phyloP scores from a whole-genome alignment of 2,797 vertebrate genomes.

The Manis crassicaudata region DNA sequence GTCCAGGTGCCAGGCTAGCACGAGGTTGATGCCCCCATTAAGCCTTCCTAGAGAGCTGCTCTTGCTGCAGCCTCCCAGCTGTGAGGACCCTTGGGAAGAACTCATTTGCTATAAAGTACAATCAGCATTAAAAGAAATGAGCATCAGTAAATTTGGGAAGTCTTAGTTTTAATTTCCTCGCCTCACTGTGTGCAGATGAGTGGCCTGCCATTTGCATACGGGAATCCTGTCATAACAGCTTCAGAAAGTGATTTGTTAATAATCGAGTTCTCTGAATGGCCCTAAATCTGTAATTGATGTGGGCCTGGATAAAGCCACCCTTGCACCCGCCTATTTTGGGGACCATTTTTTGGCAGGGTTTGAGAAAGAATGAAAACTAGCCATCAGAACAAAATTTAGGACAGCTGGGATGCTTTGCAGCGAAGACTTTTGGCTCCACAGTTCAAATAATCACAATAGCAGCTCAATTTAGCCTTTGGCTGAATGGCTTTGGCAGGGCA shows the following conservation, averaged over 20 bases:
- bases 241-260: conserved; percentile 88
- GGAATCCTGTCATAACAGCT: conserved; percentile 86
- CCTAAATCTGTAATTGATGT: conserved; percentile 87
- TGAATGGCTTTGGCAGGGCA: conserved; percentile 89
- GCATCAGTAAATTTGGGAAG: conserved; percentile 81
- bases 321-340: conserved; percentile 84
- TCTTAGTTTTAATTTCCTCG: conserved; percentile 83
- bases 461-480: conserved; percentile 90
- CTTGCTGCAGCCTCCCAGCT: neutral
- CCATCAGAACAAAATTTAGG: conserved; percentile 90
- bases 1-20: conserved; percentile 43
- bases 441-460: conserved; percentile 90
- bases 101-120: conserved; percentile 78
- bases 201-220: conserved; percentile 85
- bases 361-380: conserved; percentile 87
- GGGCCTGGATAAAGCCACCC: conserved; percentile 83
- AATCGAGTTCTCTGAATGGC: conserved; percentile 87
- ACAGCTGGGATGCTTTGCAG: conserved; percentile 90
- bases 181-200: conserved; percentile 81
- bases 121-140: conserved; percentile 78
- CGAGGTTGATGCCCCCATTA: neutral
- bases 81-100: neutral
- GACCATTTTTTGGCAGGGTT: conserved; percentile 85
- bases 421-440: conserved; percentile 88
- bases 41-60: conserved; percentile 45